Evolutionary conservation across 2,797 vertebrate genomes (phyloP), one percentile per base, ranked within the genome.

Genomic region (Craterocephalus amniculus): DNA sequence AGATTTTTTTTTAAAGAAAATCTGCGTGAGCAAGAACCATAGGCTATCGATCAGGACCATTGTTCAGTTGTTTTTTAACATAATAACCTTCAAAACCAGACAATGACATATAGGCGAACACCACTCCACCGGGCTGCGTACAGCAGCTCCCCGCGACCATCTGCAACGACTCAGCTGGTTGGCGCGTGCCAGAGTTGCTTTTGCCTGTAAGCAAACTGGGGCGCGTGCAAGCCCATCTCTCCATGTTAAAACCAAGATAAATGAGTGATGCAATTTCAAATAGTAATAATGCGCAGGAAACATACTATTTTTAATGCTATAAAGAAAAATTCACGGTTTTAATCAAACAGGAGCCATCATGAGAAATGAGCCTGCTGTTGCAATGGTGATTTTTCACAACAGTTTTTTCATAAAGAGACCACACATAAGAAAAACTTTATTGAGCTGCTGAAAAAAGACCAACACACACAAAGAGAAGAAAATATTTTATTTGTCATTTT

Each of bases 161-260:
- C 64, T 72, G 51, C 59, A 69, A 20, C 59, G 22, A 65, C 57
- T 64, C 76, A 83, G 69, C 72, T 83, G 84, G 58, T 24, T 58
- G 88, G 83, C 89, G 84, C 90, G 90, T 93, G 91, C 81, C 74
- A 52, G 22, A 1, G 9, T 92, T 83, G 83, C 55, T 76, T 63
- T 67, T 35, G 84, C 59, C 12, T 77, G n/a, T n/a, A 63, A 76
- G 22, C 63, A 24, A 74, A 68, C 29, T 68, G 12, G 34, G 77
- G 55, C 86, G 81, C 87, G 83, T 89, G 87, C 89, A 72, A 60
- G 48, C 29, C 58, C 54, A 36, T 43, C 54, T 51, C 65, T 36
- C 2, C 24, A 4, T 24, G 20, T 5, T 40, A 45, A 6, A 57
- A 55, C 40, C 32, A 54, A 26, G 29, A 52, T 20, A 34, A 34